Percentiles rank a stretch among this genome's conserved stretches.
phyloP scores from a whole-genome alignment of 2,888 invertebrate genomes.

The Onchidella celtica region DNA sequence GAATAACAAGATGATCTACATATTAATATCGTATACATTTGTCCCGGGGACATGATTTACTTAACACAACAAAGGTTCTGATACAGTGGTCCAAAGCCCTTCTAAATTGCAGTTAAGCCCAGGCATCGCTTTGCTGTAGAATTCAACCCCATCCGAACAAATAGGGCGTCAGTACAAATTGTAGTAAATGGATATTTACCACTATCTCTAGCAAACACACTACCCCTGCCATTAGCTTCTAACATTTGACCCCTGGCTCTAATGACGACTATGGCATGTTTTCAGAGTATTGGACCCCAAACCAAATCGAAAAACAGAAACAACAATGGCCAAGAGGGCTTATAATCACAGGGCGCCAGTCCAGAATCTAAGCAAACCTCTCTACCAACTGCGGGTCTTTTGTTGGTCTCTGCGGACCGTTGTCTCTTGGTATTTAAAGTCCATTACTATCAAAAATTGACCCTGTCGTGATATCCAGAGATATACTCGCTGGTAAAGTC shows the following conservation, averaged over 20 bases:
- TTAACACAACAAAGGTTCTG: neutral
- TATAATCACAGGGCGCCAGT: neutral
- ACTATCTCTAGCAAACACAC: neutral
- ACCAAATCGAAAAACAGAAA: slow-evolving; percentile 8
- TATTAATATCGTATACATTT: neutral
- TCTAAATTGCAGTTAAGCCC: neutral
- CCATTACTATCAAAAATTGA: neutral
- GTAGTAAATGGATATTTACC: neutral
- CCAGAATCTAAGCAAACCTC: neutral
- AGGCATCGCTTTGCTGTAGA: neutral
- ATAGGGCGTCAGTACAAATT: neutral
- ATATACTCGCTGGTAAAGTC: slow-evolving; percentile 5
- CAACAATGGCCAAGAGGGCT: neutral
- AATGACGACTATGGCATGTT: neutral
- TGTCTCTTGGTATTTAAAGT: neutral
- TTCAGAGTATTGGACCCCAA: neutral
- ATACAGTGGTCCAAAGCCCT: neutral
- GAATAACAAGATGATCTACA: neutral
- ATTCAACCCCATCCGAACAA: neutral
- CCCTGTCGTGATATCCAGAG: neutral
- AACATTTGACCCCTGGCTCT: slow-evolving; percentile 5
- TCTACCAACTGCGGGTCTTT: neutral
- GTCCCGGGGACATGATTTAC: neutral
- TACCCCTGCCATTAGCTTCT: neutral
- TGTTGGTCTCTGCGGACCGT: neutral